Percentiles rank a stretch among this genome's conserved stretches.
These are phyloP conservation scores for Nesogale talazaci DNA, from an alignment of 2,113 vertebrate genomes.

Conservation along the genomic window DNA sequence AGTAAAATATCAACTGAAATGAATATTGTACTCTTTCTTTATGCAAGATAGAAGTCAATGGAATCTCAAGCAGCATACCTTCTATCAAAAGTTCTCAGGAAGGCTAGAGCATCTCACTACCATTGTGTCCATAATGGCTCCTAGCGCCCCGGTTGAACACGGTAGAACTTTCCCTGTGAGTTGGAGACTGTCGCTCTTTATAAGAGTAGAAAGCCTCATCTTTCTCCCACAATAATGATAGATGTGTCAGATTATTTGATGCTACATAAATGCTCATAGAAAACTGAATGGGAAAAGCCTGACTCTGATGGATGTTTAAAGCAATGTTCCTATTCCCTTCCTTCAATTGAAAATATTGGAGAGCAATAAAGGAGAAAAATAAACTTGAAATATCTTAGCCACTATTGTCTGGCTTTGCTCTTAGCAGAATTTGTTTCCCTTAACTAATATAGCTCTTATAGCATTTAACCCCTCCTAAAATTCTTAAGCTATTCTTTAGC, in stretches of 20 bases:
- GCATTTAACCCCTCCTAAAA: not conserved
- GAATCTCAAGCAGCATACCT: not conserved
- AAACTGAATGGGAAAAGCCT: not conserved
- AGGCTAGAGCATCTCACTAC: not conserved
- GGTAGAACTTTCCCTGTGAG: too few species aligned
- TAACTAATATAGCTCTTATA: not conserved
- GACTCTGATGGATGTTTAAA: not conserved
- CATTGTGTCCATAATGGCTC: too few species aligned
- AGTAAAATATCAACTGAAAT: constrained; percentile 8
- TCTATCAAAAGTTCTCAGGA: not conserved
- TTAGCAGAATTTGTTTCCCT: not conserved
- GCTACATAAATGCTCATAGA: not conserved
- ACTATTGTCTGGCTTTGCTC: not conserved
- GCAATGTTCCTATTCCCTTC: not conserved
- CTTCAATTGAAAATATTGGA: not conserved
- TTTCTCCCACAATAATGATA: not conserved
- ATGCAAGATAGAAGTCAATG: not conserved
- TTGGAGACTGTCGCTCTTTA: too few species aligned
- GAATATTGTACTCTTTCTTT: not conserved
- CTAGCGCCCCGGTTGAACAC: too few species aligned
- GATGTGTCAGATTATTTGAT: not conserved
- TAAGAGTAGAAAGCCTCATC: too few species aligned
- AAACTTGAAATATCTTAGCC: not conserved
- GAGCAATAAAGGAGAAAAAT: not conserved
- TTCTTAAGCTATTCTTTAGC: not conserved